A percentile compares a stretch with the other conserved stretches of the same genome.
Evolutionary conservation across 2,888 invertebrate genomes (phyloP).

Genomic region (Polyploca ridens): DNA sequence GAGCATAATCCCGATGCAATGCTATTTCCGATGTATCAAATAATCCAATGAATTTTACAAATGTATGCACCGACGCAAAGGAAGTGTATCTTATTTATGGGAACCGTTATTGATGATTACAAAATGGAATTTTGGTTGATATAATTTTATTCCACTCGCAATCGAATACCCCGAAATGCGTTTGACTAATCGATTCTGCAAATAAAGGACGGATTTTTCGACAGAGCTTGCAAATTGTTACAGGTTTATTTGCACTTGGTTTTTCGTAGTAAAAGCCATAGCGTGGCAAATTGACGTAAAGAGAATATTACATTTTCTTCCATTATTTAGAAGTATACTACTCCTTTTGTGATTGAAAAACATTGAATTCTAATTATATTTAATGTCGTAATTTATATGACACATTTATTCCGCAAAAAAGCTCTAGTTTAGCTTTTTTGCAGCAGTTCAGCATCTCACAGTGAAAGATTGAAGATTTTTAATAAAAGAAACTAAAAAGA

Average conservation of each 20-base stretch:
- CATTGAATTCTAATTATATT: no score
- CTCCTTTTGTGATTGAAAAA: no score
- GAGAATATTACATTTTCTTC: no score
- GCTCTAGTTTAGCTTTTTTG: no score
- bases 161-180: constrained; percentile 5
- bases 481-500: constrained; percentile 7
- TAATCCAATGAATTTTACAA: constrained; percentile 13
- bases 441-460: neutral
- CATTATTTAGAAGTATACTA: no score
- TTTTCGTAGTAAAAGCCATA: neutral
- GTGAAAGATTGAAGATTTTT: neutral
- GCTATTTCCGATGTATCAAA: constrained; percentile 12
- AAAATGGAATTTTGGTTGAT: constrained; percentile 17
- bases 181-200: constrained; percentile 12
- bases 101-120: constrained; percentile 20
- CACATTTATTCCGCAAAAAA: no score
- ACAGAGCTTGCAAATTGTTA: constrained; percentile 6
- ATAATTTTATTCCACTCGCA: constrained; percentile 9
- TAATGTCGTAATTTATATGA: no score
- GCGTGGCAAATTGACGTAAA: neutral
- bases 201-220: constrained; percentile 7
- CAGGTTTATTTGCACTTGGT: neutral
- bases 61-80: constrained; percentile 26
- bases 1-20: constrained; percentile 6
- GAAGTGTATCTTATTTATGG: constrained; percentile 27